Base-by-base conservation (phyloP, 2,888 invertebrate genomes). In the Melanophora roralis region DNA sequence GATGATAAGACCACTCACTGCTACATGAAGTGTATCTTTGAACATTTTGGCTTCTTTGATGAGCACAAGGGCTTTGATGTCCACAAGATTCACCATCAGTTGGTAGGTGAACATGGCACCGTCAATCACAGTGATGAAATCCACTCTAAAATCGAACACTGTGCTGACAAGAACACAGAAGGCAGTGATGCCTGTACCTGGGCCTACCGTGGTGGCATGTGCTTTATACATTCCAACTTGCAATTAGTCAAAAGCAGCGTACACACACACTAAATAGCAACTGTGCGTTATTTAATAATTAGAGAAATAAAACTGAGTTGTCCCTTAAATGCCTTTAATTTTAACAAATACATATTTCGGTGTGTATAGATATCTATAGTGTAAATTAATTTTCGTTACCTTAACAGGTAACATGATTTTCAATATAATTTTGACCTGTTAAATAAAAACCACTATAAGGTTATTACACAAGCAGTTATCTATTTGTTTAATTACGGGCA, bases 11-110 rank as follows among this genome's bases (percentile, higher is more conserved):
- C 83, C 34, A 88, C 87, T 9, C 87, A 83, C 36, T 89, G 88
- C 83, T 90, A 89, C 49, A 73, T 90, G 78, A 87, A 87, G 74
- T 90, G 90, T 59, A 75, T 89, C 21, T 86, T 89, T 34, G 86
- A 86, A 81, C 84, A 89, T 47, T 88, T 90, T 73, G 89, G 87
- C 0, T 81, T 90, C 27, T 90, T 87, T 64, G 86, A 89, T 43
- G 84, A 84, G 0, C 81, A 78, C 2, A 79, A 84, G 1, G 90
- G 90, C 6, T 89, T 88, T 81, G 85, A 88, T 82, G 86, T 89
- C 5, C 85, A 88, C 57, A 85, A 89, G 83, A 79, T 90, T 0
- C 87, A 89, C 3, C 82, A 85, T 7, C 90, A 90, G 82, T 82
- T 90, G 57, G 85, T 82, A 2, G 87, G 87, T 12, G 84, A 83